phyloP scores from a whole-genome alignment of 2,888 invertebrate genomes.

The Latheticus oryzae region DNA sequence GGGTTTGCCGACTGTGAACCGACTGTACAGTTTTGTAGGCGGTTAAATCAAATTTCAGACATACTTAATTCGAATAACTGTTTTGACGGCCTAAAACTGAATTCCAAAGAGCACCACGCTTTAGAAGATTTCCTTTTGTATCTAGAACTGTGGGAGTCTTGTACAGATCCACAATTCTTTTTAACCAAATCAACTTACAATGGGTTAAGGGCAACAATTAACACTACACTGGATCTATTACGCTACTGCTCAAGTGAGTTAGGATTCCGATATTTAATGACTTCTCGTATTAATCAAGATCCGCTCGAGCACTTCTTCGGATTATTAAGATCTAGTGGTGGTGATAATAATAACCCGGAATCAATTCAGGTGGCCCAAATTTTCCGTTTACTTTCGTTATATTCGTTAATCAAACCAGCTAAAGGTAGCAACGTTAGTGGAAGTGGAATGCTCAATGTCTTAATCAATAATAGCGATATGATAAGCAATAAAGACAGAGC shows the following conservation, averaged over 20 bases:
- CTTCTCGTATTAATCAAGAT: background rate
- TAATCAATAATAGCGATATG: background rate
- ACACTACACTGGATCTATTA: background rate
- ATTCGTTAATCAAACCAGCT: background rate
- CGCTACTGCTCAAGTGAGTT: background rate
- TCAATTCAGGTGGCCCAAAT: background rate
- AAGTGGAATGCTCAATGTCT: background rate
- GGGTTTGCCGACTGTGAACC: too few species aligned
- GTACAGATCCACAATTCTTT: background rate
- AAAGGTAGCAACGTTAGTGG: background rate
- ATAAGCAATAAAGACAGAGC: too few species aligned
- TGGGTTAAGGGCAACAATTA: background rate
- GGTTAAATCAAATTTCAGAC: too few species aligned
- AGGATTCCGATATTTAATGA: background rate
- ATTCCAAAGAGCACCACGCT: background rate
- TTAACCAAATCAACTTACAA: background rate
- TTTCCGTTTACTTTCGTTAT: background rate
- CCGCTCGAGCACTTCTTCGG: background rate
- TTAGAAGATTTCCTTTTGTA: background rate
- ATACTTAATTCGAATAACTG: background rate
- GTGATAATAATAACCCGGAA: background rate
- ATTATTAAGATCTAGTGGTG: background rate
- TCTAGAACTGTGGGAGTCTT: background rate
- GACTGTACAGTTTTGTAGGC: too few species aligned
- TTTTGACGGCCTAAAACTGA: background rate